These are phyloP conservation scores for Cactoblastis cactorum DNA, from an alignment of 2,888 invertebrate genomes.

Conservation along the genomic window DNA sequence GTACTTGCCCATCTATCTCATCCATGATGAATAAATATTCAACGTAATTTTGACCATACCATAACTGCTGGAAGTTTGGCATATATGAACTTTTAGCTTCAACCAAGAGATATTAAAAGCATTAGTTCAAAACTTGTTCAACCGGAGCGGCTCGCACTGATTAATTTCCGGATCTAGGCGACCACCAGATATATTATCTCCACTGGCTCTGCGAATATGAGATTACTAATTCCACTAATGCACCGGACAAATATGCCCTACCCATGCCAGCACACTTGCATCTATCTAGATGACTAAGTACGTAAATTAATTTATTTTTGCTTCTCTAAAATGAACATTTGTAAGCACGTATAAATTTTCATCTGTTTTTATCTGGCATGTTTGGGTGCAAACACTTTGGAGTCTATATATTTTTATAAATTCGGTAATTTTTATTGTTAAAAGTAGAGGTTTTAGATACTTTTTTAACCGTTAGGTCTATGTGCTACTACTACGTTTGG, in stretches of 20 bases:
- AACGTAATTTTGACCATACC: too few relatives aligned
- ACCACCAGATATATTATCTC: slow-evolving; percentile 73
- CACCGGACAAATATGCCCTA: slow-evolving; percentile 68
- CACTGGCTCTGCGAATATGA: slow-evolving; percentile 64
- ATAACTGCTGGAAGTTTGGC: neutral
- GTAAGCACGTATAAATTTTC: too few relatives aligned
- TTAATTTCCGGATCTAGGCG: slow-evolving; percentile 66
- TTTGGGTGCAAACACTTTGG: too few relatives aligned
- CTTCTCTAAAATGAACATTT: neutral
- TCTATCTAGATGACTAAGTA: slow-evolving; percentile 21
- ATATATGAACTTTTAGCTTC: neutral
- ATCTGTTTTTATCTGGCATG: too few relatives aligned
- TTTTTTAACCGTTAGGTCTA: too few relatives aligned
- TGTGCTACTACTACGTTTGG: too few relatives aligned
- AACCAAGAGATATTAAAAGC: slow-evolving; percentile 24
- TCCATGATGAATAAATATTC: too few relatives aligned
- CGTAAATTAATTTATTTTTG: neutral
- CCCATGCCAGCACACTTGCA: slow-evolving; percentile 44
- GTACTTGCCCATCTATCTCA: too few relatives aligned
- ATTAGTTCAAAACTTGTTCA: slow-evolving; percentile 10
- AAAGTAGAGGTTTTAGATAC: too few relatives aligned
- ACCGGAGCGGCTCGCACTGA: slow-evolving; percentile 36
- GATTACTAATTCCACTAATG: slow-evolving; percentile 78
- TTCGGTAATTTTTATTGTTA: too few relatives aligned
- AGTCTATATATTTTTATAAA: too few relatives aligned